These are phyloP conservation scores for Bucorvus abyssinicus DNA, from an alignment of 2,797 vertebrate species.

Conservation along the genomic window DNA sequence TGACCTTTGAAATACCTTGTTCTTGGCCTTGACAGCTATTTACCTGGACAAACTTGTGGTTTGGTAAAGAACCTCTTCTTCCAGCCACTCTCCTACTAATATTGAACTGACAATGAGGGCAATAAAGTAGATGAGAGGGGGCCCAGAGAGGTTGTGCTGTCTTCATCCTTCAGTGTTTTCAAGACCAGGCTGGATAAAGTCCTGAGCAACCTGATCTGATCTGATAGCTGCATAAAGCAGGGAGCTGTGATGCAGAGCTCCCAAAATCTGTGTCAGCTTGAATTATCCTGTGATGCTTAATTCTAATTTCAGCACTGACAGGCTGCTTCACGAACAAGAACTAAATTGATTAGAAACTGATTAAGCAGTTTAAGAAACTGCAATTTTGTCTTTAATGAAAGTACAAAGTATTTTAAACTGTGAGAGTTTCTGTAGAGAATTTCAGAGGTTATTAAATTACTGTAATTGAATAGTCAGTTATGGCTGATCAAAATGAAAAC, in stretches of 20 bases:
- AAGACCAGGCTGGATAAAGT: not conserved
- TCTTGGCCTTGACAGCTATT: not conserved
- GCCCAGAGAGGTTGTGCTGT: not conserved
- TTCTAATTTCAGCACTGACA: not conserved
- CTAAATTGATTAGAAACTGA: not conserved
- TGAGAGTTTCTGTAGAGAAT: not conserved
- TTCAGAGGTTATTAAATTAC: not conserved
- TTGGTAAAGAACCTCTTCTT: not conserved
- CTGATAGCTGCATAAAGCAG: not conserved
- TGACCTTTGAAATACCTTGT: not conserved
- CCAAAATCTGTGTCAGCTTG: not conserved
- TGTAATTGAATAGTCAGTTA: not conserved
- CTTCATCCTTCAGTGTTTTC: not conserved
- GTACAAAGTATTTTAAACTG: not conserved
- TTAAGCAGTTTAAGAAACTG: not conserved
- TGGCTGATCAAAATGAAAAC: not conserved
- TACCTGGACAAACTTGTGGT: not conserved
- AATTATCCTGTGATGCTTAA: not conserved
- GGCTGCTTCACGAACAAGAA: not conserved
- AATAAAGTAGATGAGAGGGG: not conserved
- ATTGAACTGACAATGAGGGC: not conserved
- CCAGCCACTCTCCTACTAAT: not conserved
- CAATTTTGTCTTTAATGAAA: not conserved
- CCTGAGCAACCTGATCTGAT: not conserved
- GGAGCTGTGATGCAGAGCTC: not conserved